phyloP scores from a whole-genome alignment of 1,140 invertebrate genomes.

The Diuraphis noxia region DNA sequence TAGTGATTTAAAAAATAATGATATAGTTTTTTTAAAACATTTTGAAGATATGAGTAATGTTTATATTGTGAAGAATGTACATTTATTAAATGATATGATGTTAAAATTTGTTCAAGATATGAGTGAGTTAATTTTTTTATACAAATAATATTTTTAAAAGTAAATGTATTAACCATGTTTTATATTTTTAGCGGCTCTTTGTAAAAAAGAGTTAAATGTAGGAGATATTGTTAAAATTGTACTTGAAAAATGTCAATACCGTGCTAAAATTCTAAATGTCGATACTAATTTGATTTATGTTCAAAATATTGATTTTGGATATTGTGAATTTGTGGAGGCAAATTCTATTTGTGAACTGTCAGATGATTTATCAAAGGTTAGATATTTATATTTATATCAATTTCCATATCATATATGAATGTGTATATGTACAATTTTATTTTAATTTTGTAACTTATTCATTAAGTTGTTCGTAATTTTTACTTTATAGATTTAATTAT shows the following conservation, averaged over 20 bases:
- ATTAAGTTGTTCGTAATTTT: neutral
- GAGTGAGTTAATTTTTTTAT: neutral
- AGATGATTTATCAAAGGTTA: neutral
- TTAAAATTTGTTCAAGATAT: neutral
- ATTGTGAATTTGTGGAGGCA: neutral
- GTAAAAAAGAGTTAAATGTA: neutral
- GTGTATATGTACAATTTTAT: neutral
- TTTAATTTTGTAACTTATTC: neutral
- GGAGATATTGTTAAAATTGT: constrained; percentile 19
- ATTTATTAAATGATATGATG: neutral
- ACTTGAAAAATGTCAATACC: neutral
- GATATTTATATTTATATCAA: neutral
- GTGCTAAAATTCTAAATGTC: constrained; percentile 25
- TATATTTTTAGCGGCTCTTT: neutral
- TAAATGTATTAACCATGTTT: neutral
- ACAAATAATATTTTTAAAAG: neutral
- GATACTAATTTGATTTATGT: constrained; percentile 2
- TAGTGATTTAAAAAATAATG: neutral
- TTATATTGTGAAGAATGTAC: neutral
- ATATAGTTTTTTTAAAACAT: constrained; percentile 31
- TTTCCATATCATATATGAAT: neutral
- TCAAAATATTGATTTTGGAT: constrained; percentile 33
- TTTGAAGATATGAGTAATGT: constrained; percentile 21
- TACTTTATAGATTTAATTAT: neutral
- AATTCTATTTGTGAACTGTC: neutral